Evolutionary conservation across 2,797 vertebrate genomes (phyloP).

Genomic region (Salmo trutta): DNA sequence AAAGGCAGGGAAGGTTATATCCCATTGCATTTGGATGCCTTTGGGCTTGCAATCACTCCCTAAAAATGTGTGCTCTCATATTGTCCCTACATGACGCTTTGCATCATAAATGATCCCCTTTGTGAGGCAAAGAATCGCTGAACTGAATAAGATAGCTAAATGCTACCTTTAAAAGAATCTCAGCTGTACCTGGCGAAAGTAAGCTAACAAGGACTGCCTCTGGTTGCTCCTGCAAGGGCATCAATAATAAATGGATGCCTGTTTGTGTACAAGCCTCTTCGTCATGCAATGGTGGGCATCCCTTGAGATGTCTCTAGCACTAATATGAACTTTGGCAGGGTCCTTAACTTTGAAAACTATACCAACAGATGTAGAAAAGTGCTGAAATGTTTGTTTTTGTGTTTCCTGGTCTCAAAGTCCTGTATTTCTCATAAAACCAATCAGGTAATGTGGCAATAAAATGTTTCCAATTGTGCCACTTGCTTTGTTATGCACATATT

Average conservation of each 20-base stretch:
- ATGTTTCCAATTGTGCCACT: constrained; percentile 15
- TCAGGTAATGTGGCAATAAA: constrained; percentile 15
- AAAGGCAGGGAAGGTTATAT: background rate
- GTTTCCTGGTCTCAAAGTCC: background rate
- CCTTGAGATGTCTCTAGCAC: constrained; percentile 7
- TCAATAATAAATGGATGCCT: constrained; percentile 35
- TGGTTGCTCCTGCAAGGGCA: constrained; percentile 23
- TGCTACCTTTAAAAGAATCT: background rate
- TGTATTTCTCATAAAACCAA: constrained; percentile 15
- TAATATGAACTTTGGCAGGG: constrained; percentile 31
- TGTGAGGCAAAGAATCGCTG: background rate
- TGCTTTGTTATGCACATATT: constrained; percentile 8
- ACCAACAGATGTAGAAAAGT: constrained; percentile 1
- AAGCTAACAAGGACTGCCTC: constrained; percentile 27
- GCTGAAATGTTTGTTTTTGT: background rate
- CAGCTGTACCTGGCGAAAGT: constrained; percentile 6
- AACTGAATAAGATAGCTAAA: constrained; percentile 9
- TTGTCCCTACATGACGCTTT: constrained; percentile 2
- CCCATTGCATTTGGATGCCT: constrained; percentile 1
- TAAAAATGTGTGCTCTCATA: constrained; percentile 2
- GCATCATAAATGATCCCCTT: background rate
- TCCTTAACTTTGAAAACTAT: constrained; percentile 27
- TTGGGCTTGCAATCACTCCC: background rate
- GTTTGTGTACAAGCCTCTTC: constrained; percentile 7
- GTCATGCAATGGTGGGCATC: constrained; percentile 4